A percentile compares a stretch with the other conserved stretches of the same genome.
These are phyloP conservation scores for Arrhamphus sclerolepis DNA, from an alignment of 2,797 vertebrate species.

Conservation along the genomic window DNA sequence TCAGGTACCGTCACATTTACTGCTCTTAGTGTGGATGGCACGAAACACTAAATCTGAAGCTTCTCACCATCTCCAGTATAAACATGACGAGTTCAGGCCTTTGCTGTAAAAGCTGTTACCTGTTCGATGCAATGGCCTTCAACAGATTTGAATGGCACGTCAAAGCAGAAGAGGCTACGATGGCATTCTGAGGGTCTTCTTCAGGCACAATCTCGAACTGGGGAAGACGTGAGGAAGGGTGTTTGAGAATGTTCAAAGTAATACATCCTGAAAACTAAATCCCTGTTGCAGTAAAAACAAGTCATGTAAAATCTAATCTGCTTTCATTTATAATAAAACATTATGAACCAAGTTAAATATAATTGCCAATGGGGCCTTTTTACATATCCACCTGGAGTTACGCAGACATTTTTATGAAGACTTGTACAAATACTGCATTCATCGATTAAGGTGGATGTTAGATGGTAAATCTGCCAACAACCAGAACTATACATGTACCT, in stretches of 20 bases:
- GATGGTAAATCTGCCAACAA: neutral
- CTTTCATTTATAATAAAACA: neutral
- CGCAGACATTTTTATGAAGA: no score
- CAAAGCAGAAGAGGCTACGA: slow-evolving; percentile 83
- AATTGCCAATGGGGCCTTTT: no score
- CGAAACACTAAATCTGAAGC: no score
- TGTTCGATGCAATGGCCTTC: slow-evolving; percentile 78
- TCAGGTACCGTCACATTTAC: no score
- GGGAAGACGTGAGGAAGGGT: neutral
- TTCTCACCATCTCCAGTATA: neutral
- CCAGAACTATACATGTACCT: slow-evolving; percentile 69
- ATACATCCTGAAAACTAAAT: neutral
- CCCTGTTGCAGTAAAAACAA: neutral
- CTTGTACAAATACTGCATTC: no score
- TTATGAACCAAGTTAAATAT: no score
- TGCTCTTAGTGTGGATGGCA: no score
- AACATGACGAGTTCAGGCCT: no score
- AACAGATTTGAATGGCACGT: slow-evolving; percentile 87
- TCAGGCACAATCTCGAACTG: slow-evolving; percentile 93
- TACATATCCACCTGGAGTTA: no score
- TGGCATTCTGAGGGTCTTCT: slow-evolving; percentile 89
- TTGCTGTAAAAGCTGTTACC: slow-evolving; percentile 59
- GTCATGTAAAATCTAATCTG: neutral
- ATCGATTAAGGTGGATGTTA: neutral
- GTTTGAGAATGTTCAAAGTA: neutral